A percentile compares a stretch with the other conserved stretches of the same genome.
phyloP scores from a whole-genome alignment of 2,888 invertebrate genomes.

The Drosophila hamatofila region DNA sequence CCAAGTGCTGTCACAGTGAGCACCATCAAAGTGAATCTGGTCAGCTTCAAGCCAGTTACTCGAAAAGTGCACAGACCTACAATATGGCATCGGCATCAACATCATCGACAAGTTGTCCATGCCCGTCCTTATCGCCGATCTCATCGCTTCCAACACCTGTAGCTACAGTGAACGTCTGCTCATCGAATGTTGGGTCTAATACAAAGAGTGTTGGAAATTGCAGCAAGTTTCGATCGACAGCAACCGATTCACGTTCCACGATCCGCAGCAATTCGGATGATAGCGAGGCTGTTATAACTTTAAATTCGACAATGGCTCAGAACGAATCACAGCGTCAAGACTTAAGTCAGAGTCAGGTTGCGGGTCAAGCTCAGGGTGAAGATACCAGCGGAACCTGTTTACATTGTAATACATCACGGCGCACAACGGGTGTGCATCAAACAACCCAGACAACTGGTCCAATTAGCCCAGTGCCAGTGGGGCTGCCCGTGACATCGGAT shows the following conservation, averaged over 20 bases:
- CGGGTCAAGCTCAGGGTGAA: background rate
- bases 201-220: conserved; percentile 3
- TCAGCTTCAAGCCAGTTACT: conserved; percentile 24
- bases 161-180: conserved; percentile 33
- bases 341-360: conserved; percentile 16
- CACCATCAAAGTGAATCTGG: conserved; percentile 3
- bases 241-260: background rate
- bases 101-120: conserved; percentile 36
- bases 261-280: conserved; percentile 23
- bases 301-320: conserved; percentile 56
- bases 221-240: conserved; percentile 8
- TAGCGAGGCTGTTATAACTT: conserved; percentile 65
- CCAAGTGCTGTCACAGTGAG: conserved; percentile 82
- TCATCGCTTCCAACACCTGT: conserved; percentile 32
- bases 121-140: conserved; percentile 46
- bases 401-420: conserved; percentile 84
- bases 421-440: conserved; percentile 85
- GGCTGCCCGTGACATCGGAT: conserved; percentile 63
- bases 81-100: conserved; percentile 37
- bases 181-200: conserved; percentile 35
- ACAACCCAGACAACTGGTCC: conserved; percentile 86
- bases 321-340: background rate
- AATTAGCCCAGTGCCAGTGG: conserved; percentile 84
- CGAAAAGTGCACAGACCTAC: conserved; percentile 52
- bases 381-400: conserved; percentile 78